Percentiles rank a stretch among this genome's conserved stretches.
phyloP scores from a whole-genome alignment of 2,888 invertebrate species.

The Folsomia manolachei region DNA sequence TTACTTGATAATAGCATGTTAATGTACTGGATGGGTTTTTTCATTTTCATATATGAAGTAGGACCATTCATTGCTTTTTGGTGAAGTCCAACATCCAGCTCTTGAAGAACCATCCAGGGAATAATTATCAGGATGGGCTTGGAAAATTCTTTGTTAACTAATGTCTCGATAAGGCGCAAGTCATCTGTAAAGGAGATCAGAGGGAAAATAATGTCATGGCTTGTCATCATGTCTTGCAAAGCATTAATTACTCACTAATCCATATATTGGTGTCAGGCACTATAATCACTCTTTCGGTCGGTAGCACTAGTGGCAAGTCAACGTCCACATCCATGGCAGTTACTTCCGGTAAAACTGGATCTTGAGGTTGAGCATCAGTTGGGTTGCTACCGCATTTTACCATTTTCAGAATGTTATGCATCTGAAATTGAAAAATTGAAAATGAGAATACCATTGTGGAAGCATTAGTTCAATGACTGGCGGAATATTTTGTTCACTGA shows the following conservation, averaged over 20 bases:
- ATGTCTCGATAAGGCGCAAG: conserved; percentile 20
- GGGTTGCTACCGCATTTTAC: conserved; percentile 11
- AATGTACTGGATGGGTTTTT: conserved; percentile 33
- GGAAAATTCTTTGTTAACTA: conserved; percentile 34
- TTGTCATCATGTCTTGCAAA: neutral
- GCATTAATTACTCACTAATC: conserved; percentile 34
- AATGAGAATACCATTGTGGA: neutral
- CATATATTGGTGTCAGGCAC: conserved; percentile 47
- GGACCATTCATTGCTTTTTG: neutral
- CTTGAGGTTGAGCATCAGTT: neutral
- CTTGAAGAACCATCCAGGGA: conserved; percentile 50
- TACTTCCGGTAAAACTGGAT: neutral
- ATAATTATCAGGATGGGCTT: conserved; percentile 29
- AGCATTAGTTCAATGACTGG: neutral
- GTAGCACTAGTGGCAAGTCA: neutral
- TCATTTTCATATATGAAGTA: conserved; percentile 1
- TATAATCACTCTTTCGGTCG: conserved; percentile 25
- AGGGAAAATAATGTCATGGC: neutral
- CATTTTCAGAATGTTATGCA: conserved; percentile 27
- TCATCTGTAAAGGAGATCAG: conserved; percentile 22
- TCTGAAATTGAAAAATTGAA: conserved; percentile 15
- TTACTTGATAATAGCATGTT: conserved; percentile 33
- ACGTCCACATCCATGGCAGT: conserved; percentile 28
- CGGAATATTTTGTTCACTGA: too few relatives aligned
- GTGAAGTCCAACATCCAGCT: conserved; percentile 39